These are phyloP conservation scores for Mycalesis mineus DNA, from an alignment of 2,888 invertebrate genomes.

Conservation along the genomic window DNA sequence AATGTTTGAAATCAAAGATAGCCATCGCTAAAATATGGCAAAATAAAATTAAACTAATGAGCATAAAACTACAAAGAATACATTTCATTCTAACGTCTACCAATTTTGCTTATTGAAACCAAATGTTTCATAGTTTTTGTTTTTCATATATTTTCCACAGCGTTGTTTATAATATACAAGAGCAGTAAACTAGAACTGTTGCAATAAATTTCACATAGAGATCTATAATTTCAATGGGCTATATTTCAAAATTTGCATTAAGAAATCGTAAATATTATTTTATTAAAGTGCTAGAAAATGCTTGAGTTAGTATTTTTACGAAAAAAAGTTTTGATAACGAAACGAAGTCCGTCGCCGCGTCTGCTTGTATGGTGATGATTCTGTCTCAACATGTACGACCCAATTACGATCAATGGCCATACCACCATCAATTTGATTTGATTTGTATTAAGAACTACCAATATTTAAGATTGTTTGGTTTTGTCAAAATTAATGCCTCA, in stretches of 20 bases:
- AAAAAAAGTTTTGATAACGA: background rate
- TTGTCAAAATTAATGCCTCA: no score
- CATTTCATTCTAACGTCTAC: conserved; percentile 16
- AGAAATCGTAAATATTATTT: background rate
- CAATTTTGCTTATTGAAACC: background rate
- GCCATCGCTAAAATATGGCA: no score
- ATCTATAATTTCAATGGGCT: background rate
- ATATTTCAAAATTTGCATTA: background rate
- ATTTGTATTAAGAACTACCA: no score
- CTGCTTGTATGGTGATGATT: no score
- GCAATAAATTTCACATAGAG: background rate
- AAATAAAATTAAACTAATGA: no score
- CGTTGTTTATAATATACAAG: background rate
- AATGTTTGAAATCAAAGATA: no score
- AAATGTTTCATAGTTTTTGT: background rate
- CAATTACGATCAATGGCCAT: no score
- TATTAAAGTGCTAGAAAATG: background rate
- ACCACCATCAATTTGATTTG: no score
- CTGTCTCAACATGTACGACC: no score
- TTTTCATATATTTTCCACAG: background rate
- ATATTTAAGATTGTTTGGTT: no score
- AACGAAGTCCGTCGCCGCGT: no score
- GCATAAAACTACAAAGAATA: conserved; percentile 3
- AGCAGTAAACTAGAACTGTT: background rate
- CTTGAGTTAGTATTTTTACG: background rate